Base-by-base conservation (phyloP, 2,113 vertebrate genomes). In the Hypocryptadius cinnamomeus region DNA sequence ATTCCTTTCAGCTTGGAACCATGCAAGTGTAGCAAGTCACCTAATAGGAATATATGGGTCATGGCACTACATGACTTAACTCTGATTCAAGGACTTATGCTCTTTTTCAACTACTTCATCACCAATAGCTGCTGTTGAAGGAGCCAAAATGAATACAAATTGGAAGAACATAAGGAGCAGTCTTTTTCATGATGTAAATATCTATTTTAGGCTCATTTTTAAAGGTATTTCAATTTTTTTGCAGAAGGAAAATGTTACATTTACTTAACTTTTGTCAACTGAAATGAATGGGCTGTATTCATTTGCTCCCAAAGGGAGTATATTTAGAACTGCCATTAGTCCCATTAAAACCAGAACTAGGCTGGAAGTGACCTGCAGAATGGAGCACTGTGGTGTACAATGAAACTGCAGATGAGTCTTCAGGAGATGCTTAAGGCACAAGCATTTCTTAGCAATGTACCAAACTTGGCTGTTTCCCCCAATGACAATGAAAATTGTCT, bases 11-110 rank as follows among this genome's bases (percentile, higher is more conserved):
- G 31, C 68, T 88, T 96, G 88, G 82, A 95, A 83, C 50, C 42
- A 21, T 13, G 8, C 37, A 87, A 85, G 13, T 30, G n/a, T 50
- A 81, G 72, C 87, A 77, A 87, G 48, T 33, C 65, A 85, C 45
- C 31, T 79, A 78, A 35, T 22, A 78, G 84, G 79, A 96, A 93
- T 65, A 90, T 78, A 59, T 68, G 86, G 89, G 78, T 94, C 91
- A 94, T 7, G 19, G 35, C 66, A 68, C 60, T 63, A 54, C 51
- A 69, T 76, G 87, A 68, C 37, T 70, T 40, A 37, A 56, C 37
- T 65, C 68, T 66, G 42, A 77, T 73, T 94, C 86, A 50, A 24
- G 87, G 45, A 92, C n/a, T 93, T 63, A 35, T 28, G 24, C 15
- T 88, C 28, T 66, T 83, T 90, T 85, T 85, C 47, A 73, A 51